Conservation (phyloP, 2,888 invertebrate genomes). For the Cryptops parisi region DNA sequence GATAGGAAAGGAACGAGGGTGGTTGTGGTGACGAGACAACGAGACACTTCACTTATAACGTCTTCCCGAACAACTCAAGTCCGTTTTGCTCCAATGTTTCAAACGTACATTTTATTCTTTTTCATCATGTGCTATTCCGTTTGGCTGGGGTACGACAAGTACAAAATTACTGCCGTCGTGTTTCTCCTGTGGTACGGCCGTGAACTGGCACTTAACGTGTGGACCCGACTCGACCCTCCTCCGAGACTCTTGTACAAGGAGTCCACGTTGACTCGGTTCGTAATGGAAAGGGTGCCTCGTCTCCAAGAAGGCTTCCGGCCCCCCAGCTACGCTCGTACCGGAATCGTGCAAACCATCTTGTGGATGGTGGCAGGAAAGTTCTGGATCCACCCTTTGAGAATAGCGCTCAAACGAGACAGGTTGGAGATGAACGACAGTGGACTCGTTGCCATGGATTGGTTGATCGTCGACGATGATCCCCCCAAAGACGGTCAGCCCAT, state of each 20-base stretch:
- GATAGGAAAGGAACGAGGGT: too few species aligned
- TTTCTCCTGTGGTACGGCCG: background rate
- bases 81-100: too few species aligned
- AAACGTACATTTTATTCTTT: too few species aligned
- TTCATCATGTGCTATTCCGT: too few species aligned
- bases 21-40: too few species aligned
- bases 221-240: background rate
- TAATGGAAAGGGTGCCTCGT: conserved; percentile 24
- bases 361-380: conserved; percentile 21
- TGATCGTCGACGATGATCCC: conserved; percentile 5
- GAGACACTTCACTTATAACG: too few species aligned
- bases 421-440: conserved; percentile 27
- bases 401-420: conserved; percentile 24
- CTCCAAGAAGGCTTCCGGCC: conserved; percentile 24
- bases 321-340: conserved; percentile 24
- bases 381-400: conserved; percentile 18
- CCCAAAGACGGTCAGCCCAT: conserved; percentile 22
- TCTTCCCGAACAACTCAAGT: too few species aligned
- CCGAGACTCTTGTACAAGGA: conserved; percentile 24
- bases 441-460: conserved; percentile 27
- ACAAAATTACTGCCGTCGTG: too few species aligned
- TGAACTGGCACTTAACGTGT: background rate
- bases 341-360: conserved; percentile 26
- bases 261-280: conserved; percentile 25
- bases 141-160: too few species aligned